Conservation (phyloP, 2,797 vertebrate genomes). For the Cirrhinus molitorella region DNA sequence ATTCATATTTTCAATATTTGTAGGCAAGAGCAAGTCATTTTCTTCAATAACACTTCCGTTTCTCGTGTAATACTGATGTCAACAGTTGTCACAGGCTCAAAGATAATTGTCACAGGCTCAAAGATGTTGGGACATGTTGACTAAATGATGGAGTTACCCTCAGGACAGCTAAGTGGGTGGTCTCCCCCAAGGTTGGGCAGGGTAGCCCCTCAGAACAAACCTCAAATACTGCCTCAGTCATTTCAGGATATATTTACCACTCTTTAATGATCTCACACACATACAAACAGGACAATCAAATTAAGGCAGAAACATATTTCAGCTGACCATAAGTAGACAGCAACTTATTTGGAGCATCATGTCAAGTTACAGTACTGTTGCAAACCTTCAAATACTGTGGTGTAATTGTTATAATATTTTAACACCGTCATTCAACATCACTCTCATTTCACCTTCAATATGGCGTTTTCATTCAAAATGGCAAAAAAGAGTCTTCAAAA, state of each 20-base stretch:
- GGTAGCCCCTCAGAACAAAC: conserved; percentile 18
- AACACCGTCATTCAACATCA: too few species aligned
- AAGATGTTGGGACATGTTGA: conserved; percentile 58
- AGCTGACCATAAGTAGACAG: background rate
- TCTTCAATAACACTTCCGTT: conserved; percentile 2
- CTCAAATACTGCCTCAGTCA: conserved; percentile 21
- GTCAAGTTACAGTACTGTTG: background rate
- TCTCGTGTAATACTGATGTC: conserved; percentile 1
- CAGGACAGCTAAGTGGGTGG: conserved; percentile 60
- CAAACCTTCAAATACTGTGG: background rate
- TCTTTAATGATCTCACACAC: conserved; percentile 29
- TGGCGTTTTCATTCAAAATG: background rate
- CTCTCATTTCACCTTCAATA: background rate
- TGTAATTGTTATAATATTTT: background rate
- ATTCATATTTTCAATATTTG: background rate
- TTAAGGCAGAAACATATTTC: background rate
- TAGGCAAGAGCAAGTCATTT: background rate
- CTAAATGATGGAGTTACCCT: conserved; percentile 61
- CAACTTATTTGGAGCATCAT: background rate
- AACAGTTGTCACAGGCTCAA: conserved; percentile 33
- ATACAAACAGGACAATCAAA: background rate
- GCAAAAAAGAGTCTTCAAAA: background rate
- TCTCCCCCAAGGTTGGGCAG: conserved; percentile 36
- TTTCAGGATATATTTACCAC: conserved; percentile 31
- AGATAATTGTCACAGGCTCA: conserved; percentile 36